Base-by-base conservation (phyloP, 2,888 invertebrate species). In the Acleris laterana region DNA sequence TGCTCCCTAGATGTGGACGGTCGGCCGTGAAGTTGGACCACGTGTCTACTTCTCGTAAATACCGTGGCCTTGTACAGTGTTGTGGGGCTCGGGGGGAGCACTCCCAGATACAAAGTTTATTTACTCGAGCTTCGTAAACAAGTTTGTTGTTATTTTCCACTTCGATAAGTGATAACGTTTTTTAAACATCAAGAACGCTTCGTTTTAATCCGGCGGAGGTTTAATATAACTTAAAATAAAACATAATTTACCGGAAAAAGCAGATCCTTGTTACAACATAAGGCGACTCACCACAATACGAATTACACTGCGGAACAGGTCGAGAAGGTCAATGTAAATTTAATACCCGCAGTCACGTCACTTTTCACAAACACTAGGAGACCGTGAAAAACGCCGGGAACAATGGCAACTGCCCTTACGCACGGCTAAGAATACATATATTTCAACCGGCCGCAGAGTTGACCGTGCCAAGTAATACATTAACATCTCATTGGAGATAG, bases 391-490 rank as follows among this genome's bases (percentile, higher is more conserved):
- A 71, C 71, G 59, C 61, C 70, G 69, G 68, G 71, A 75, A 82
- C 81, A 79, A 82, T 82, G 72, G 77, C 76, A 70, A 69, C 65
- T 69, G 72, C 70, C 73, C 77, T 80, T 76, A 76, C 75, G 80
- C 79, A 77, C 74, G 72, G 70, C 79, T 83, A 83, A 81, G 81
- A 81, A 84, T 84, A 82, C 77, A 75, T 86, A 83, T 84, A 90
- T 86, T 79, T 79, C 86, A 88, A 87, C 79, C 78, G 32, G 32
- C 32, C 86, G 88, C 87, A 86, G 76, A 80, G 75, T 70, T 71
- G 74, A 74, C 68, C 84, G 83, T 90, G 92, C 93, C 92, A 91
- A 90, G 81, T 86, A 85, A 88, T 87, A 89, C 89, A 90, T 90
- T 90, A 91, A 80, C 88, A 88, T 88, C 85, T 84, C 82, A 86